These are phyloP conservation scores for Spatula clypeata DNA, from an alignment of 2,797 vertebrate species.

Conservation along the genomic window DNA sequence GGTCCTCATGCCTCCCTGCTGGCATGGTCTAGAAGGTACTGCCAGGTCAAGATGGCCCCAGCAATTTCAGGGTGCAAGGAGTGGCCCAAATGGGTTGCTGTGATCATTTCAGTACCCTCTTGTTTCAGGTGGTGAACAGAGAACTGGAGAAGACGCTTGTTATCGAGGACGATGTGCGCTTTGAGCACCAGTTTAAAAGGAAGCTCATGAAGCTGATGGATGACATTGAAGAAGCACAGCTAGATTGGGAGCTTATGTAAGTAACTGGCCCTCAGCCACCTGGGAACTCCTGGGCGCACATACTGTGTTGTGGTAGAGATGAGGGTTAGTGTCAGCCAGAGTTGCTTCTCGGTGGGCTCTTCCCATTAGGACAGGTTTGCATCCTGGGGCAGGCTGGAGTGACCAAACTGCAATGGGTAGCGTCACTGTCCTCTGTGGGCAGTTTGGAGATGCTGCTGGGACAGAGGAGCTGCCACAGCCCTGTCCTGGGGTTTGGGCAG, in stretches of 20 bases:
- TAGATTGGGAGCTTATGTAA: conserved; percentile 98
- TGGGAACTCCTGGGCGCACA: rapidly evolving
- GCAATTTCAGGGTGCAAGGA: not conserved
- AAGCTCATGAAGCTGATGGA: conserved; percentile 92
- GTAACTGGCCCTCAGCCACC: conserved; percentile 19
- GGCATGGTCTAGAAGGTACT: not conserved
- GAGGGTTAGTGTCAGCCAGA: not conserved
- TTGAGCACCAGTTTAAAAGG: conserved; percentile 94
- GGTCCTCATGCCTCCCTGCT: not conserved
- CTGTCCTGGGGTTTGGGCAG: not conserved
- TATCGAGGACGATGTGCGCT: conserved; percentile 96
- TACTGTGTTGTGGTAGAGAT: rapidly evolving
- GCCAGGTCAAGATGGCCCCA: not conserved
- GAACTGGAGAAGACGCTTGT: conserved; percentile 90
- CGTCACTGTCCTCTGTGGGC: not conserved
- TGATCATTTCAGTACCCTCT: not conserved
- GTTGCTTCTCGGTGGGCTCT: not conserved
- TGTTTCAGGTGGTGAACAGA: conserved; percentile 88
- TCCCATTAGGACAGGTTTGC: rapidly evolving
- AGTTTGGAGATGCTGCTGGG: not conserved
- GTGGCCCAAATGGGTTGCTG: rapidly evolving
- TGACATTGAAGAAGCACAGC: conserved; percentile 86
- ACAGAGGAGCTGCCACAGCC: not conserved
- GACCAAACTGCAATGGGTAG: rapidly evolving
- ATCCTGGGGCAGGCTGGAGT: not conserved